Conservation (phyloP, 2,888 invertebrate species). For the Chaitophorus viminalis region DNA sequence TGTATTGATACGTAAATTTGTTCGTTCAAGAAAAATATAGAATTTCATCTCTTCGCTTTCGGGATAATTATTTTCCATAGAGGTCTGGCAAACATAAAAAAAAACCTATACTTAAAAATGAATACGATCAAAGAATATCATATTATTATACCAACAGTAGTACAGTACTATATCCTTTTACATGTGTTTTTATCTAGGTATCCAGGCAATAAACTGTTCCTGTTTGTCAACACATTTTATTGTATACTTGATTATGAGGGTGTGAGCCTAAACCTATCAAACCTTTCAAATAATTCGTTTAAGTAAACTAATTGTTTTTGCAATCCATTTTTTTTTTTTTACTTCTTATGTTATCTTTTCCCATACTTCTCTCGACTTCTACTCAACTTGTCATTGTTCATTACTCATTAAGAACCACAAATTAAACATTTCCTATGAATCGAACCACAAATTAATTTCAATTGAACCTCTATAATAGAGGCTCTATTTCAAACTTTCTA, state of each 20-base stretch:
- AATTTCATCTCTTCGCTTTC: neutral
- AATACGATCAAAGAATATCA: neutral
- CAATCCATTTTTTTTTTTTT: constrained; percentile 14
- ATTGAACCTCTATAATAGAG: neutral
- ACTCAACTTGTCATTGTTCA: neutral
- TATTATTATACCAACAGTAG: neutral
- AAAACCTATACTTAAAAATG: neutral
- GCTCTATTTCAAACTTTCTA: neutral
- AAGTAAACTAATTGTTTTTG: constrained; percentile 16
- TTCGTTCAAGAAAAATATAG: neutral
- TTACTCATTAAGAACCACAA: neutral
- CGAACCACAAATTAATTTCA: neutral
- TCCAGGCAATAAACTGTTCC: neutral
- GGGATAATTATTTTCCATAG: neutral
- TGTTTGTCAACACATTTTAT: neutral
- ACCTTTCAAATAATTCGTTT: neutral
- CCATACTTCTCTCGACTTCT: no score
- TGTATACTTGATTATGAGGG: constrained; percentile 16
- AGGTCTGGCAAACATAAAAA: neutral
- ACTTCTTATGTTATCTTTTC: neutral
- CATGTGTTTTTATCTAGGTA: neutral
- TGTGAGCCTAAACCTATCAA: neutral
- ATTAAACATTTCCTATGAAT: neutral
- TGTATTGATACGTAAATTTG: neutral
- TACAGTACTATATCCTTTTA: neutral